Base-by-base conservation (phyloP, 2,797 vertebrate genomes). In the Eulemur rubriventer region DNA sequence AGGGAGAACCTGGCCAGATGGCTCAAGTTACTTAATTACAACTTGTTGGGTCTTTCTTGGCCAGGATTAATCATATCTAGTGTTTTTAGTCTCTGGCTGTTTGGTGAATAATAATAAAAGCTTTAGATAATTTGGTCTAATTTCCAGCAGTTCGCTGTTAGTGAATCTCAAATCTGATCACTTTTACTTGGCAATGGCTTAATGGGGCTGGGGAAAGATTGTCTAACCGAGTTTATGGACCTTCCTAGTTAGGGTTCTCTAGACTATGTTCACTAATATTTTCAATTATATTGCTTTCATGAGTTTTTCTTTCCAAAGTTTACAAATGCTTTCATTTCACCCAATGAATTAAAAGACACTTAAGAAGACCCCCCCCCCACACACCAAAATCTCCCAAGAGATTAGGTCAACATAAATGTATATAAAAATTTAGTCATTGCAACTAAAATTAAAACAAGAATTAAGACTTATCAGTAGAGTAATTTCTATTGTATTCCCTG, bases 271-370 rank as follows among this genome's bases (percentile, higher is more conserved):
- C 17, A 41, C 43, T 35, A 86, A 7, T 38, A 11, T 87, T 83
- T 43, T 82, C 46, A 55, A 6, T 80, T 73, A 76, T 50, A 86
- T 61, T 69, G 63, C 48, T 93, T 88, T 65, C 18, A 78, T 70
- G 48, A 80, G 16, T 38, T 94, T 95, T 92, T 89, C 33, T 50
- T 80, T 86, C 57, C 33, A 85, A 43, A 89, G 55, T 72, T 82
- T 55, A 67, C 30, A 96, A 46, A 78, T 92, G 35, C 7, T 89
- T 92, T 96, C 43, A 70, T 73, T 95, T 95, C 35, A 85, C 10
- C 7, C 57, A 85, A 81, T 89, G 35, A 41, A 80, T 90, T 82
- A 6, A 78, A 70, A 80, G 84, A 24, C 33, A 43, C 67, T 78
- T 93, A 80, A 69, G 43, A 95, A 11, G 18, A 72, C 6, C 26